phyloP scores from a whole-genome alignment of 2,113 vertebrate species.

The Lamprotornis superbus region DNA sequence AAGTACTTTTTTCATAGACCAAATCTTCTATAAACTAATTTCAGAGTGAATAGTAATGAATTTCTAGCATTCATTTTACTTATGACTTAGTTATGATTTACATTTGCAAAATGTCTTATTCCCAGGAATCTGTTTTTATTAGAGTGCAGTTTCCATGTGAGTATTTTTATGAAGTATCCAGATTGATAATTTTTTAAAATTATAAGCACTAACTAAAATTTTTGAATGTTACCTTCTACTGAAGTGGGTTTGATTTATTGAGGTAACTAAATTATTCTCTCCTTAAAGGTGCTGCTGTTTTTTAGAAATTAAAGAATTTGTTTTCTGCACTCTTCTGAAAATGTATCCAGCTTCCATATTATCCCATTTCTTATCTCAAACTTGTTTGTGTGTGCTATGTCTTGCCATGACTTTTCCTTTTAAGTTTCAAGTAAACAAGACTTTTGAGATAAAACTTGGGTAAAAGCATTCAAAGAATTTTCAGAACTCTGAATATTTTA shows the following conservation, averaged over 20 bases:
- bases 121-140: not conserved
- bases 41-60: not conserved
- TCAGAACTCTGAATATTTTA: not conserved
- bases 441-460: constrained; percentile 1
- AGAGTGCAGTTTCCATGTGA: not conserved
- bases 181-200: not conserved
- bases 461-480: constrained; percentile 29
- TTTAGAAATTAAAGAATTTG: not conserved
- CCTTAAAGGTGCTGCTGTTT: not conserved
- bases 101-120: not conserved
- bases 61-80: not conserved
- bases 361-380: not conserved
- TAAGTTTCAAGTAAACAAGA: not conserved
- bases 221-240: not conserved
- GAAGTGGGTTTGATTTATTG: not conserved
- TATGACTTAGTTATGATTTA: not conserved
- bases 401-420: constrained; percentile 7
- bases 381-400: not conserved
- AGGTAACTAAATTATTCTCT: not conserved
- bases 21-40: not conserved
- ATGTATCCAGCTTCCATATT: not conserved
- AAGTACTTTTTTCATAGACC: not conserved
- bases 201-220: not conserved
- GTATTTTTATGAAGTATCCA: not conserved
- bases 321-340: not conserved